Conservation (phyloP, 2,797 vertebrate genomes). For the Craterocephalus amniculus region DNA sequence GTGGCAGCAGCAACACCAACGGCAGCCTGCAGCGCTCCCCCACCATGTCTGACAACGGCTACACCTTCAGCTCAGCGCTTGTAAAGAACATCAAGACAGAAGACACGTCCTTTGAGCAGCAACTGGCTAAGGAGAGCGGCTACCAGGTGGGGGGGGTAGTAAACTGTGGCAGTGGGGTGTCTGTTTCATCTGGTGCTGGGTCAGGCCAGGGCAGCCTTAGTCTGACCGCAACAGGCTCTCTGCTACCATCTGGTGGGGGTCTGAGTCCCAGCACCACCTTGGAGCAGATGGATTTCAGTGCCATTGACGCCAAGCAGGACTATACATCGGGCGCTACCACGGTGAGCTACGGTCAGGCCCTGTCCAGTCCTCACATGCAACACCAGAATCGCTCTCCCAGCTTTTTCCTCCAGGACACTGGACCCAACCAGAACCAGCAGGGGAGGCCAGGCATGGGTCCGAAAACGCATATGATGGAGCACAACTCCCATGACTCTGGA, state of each 20-base stretch:
- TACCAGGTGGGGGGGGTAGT: slow-evolving; percentile 83
- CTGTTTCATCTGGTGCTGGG: slow-evolving; percentile 83
- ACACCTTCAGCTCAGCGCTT: slow-evolving; percentile 87
- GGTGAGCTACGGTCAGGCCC: slow-evolving; percentile 88
- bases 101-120: slow-evolving; percentile 98
- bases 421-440: slow-evolving; percentile 81
- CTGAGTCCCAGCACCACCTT: slow-evolving; percentile 98
- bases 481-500: slow-evolving; percentile 82
- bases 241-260: slow-evolving; percentile 95
- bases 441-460: slow-evolving; percentile 77
- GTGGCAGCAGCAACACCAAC: slow-evolving; percentile 70
- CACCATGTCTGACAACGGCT: slow-evolving; percentile 79
- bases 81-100: slow-evolving; percentile 97
- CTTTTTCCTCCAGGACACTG: slow-evolving; percentile 97
- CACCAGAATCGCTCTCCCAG: slow-evolving; percentile 96
- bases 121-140: slow-evolving; percentile 91
- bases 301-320: slow-evolving; percentile 97
- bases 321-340: slow-evolving; percentile 81
- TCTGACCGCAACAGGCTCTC: slow-evolving; percentile 87
- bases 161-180: slow-evolving; percentile 78
- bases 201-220: slow-evolving; percentile 87
- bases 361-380: slow-evolving; percentile 92
- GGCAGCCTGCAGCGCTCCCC: slow-evolving; percentile 82
- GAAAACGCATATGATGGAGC: slow-evolving; percentile 84
- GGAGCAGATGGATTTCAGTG: slow-evolving; percentile 99